Evolutionary conservation across 2,113 vertebrate genomes (phyloP).

Genomic region (Dinomys branickii): DNA sequence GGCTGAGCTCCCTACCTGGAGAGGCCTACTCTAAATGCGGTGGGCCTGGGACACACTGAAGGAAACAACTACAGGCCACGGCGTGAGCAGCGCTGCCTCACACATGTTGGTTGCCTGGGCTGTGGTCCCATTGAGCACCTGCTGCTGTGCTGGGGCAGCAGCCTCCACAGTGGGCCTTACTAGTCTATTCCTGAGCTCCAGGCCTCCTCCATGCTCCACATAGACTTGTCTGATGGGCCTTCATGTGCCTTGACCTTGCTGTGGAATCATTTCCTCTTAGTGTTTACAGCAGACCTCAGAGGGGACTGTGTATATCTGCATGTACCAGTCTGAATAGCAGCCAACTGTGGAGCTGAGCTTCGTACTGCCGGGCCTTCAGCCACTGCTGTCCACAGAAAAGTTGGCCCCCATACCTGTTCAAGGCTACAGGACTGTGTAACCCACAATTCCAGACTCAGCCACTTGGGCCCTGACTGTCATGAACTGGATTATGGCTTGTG

Average conservation of each 20-base stretch:
- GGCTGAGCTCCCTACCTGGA: not conserved
- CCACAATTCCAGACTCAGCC: not conserved
- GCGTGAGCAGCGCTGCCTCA: not conserved
- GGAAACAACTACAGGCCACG: not conserved
- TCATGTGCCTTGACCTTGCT: not conserved
- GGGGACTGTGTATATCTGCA: not conserved
- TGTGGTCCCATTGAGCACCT: too few species aligned
- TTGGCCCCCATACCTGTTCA: not conserved
- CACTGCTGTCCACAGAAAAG: not conserved
- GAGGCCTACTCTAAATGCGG: not conserved
- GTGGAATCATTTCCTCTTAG: not conserved
- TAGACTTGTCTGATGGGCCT: not conserved
- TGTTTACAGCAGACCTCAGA: not conserved
- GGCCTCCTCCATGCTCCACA: not conserved
- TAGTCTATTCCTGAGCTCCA: not conserved
- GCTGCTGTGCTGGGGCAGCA: not conserved
- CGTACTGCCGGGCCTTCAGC: not conserved
- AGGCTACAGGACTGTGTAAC: not conserved
- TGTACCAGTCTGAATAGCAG: not conserved
- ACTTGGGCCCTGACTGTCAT: not conserved
- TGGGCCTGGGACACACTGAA: not conserved
- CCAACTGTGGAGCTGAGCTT: not conserved
- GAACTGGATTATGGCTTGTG: not conserved
- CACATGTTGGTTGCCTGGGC: not conserved
- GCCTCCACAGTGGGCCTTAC: not conserved